Percentiles rank a stretch among this genome's conserved stretches.
phyloP scores from a whole-genome alignment of 2,113 vertebrate species.

The Hippoglossus stenolepis region DNA sequence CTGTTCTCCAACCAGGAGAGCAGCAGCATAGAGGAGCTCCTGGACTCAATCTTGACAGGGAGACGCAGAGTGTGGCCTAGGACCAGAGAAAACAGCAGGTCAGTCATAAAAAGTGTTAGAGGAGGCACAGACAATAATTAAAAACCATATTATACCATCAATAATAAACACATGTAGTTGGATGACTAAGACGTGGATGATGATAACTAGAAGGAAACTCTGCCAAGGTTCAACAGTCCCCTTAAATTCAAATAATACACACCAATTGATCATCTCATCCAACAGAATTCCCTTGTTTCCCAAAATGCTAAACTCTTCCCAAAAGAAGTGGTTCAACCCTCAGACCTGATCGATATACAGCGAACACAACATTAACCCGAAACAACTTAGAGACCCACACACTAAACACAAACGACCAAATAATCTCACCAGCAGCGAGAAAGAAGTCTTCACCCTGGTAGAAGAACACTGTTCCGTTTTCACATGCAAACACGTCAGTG shows the following conservation, averaged over 20 bases:
- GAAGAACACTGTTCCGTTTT: constrained; percentile 68
- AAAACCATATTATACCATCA: too few relatives aligned
- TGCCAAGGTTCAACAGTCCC: too few relatives aligned
- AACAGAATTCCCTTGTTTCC: too few relatives aligned
- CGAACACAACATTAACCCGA: background rate
- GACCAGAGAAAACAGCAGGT: background rate
- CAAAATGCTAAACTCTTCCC: too few relatives aligned
- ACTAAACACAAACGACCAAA: background rate
- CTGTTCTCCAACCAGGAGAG: constrained; percentile 59
- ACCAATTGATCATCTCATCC: too few relatives aligned
- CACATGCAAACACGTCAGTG: constrained; percentile 74
- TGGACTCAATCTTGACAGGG: constrained; percentile 61
- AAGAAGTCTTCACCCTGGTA: constrained; percentile 71
- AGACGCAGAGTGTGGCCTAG: constrained; percentile 64
- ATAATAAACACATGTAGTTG: too few relatives aligned
- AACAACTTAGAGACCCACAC: background rate
- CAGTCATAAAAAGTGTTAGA: background rate
- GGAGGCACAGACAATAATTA: too few relatives aligned
- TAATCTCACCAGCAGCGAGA: constrained; percentile 69
- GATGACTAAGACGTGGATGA: too few relatives aligned
- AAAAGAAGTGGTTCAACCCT: too few relatives aligned
- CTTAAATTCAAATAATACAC: too few relatives aligned
- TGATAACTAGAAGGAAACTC: too few relatives aligned
- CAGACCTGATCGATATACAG: too few relatives aligned
- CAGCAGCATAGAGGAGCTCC: constrained; percentile 47